These are phyloP conservation scores for Melanogrammus aeglefinus DNA, from an alignment of 2,797 vertebrate species.

Conservation along the genomic window DNA sequence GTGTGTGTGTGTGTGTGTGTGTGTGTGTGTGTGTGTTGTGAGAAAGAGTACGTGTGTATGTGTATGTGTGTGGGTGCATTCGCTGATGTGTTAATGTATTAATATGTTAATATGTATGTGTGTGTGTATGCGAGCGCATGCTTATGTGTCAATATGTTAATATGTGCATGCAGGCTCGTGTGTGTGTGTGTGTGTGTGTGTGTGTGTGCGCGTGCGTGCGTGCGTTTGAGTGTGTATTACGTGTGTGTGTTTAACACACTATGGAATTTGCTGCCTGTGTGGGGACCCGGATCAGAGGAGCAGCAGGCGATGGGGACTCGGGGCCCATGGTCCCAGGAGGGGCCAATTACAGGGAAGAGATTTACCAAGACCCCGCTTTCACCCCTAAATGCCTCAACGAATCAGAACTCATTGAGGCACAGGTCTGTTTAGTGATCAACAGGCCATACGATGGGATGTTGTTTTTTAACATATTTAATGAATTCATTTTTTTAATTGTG, in stretches of 20 bases:
- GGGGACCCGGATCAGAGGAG: slow-evolving; percentile 11
- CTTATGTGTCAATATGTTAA: slow-evolving; percentile 15
- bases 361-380: background rate
- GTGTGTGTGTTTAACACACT: slow-evolving; percentile 14
- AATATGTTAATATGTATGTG: slow-evolving; percentile 6
- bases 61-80: slow-evolving; percentile 1
- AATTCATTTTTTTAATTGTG: no score
- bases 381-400: no score
- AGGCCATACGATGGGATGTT: no score
- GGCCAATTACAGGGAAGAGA: background rate
- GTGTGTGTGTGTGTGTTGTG: slow-evolving; percentile 13
- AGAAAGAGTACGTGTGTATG: slow-evolving; percentile 11
- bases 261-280: slow-evolving; percentile 23
- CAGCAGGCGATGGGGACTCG: slow-evolving; percentile 2
- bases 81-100: slow-evolving; percentile 2
- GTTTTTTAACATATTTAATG: no score
- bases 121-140: slow-evolving; percentile 11
- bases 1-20: slow-evolving; percentile 1
- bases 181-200: slow-evolving; percentile 14
- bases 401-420: no score
- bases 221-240: background rate
- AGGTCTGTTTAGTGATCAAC: no score
- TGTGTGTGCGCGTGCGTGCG: slow-evolving; percentile 10
- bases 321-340: background rate
- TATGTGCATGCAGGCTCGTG: slow-evolving; percentile 6